Evolutionary conservation across 2,797 vertebrate species (phyloP).

Genomic region (Macroramphosus scolopax): DNA sequence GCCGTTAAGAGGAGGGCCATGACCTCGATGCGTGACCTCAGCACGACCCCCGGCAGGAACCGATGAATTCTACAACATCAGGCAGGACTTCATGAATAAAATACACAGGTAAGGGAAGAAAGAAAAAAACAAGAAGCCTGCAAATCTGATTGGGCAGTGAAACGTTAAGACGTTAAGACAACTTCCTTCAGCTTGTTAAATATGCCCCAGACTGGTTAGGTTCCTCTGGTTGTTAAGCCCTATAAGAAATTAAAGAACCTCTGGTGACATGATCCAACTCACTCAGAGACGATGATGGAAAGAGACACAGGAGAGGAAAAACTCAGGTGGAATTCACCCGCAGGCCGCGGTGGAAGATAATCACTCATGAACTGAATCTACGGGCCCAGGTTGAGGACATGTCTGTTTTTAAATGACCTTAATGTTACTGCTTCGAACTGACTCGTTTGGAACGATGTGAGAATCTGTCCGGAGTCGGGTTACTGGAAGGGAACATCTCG

Average conservation of each 20-base stretch:
- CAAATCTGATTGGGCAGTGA: slow-evolving; percentile 12
- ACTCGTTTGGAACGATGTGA: slow-evolving; percentile 20
- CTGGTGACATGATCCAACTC: slow-evolving; percentile 32
- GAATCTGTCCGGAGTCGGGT: slow-evolving; percentile 4
- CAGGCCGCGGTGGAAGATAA: slow-evolving; percentile 34
- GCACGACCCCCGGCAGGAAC: too few species aligned
- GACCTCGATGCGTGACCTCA: background rate
- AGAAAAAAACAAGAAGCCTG: background rate
- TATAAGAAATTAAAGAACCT: slow-evolving; percentile 46
- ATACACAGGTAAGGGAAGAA: background rate
- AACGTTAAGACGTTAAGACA: slow-evolving; percentile 6
- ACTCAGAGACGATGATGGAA: slow-evolving; percentile 29
- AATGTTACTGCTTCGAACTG: slow-evolving; percentile 27
- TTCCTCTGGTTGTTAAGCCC: slow-evolving; percentile 21
- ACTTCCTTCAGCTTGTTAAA: slow-evolving; percentile 20
- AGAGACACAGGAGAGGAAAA: slow-evolving; percentile 18
- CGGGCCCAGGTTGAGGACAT: slow-evolving; percentile 19
- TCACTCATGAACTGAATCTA: slow-evolving; percentile 39
- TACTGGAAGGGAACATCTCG: background rate
- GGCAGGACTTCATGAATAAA: slow-evolving; percentile 17
- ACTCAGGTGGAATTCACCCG: slow-evolving; percentile 43
- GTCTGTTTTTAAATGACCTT: slow-evolving; percentile 29
- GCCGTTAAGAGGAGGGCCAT: background rate
- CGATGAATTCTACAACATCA: background rate
- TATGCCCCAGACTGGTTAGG: slow-evolving; percentile 3